phyloP scores from a whole-genome alignment of 2,888 invertebrate genomes.

The Onchidella celtica region DNA sequence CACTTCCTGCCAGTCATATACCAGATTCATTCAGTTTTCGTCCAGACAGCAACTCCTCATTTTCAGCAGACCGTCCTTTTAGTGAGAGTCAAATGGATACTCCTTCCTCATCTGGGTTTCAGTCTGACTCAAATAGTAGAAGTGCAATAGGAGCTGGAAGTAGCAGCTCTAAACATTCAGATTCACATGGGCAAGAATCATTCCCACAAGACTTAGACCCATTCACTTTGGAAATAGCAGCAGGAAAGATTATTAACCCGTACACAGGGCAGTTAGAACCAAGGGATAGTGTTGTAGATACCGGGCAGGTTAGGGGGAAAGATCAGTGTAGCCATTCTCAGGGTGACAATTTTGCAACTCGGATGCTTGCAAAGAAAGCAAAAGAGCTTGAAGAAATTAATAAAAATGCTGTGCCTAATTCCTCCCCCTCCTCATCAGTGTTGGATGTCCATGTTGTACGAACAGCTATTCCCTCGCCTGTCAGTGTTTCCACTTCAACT shows the following conservation, averaged over 20 bases:
- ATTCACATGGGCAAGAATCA: constrained; percentile 34
- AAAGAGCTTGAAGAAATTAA: constrained; percentile 26
- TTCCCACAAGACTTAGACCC: constrained; percentile 45
- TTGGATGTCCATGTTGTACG: constrained; percentile 41
- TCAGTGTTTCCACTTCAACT: constrained; percentile 43
- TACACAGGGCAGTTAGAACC: constrained; percentile 75
- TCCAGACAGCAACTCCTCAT: constrained; percentile 37
- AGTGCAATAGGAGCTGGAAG: constrained; percentile 41
- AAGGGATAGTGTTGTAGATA: constrained; percentile 67
- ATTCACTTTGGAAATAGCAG: constrained; percentile 60
- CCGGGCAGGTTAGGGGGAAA: constrained; percentile 57
- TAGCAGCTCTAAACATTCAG: constrained; percentile 30
- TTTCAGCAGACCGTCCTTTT: constrained; percentile 42
- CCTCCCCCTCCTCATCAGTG: constrained; percentile 19
- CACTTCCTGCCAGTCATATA: constrained; percentile 9
- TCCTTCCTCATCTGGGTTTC: constrained; percentile 15
- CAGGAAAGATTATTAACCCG: constrained; percentile 74
- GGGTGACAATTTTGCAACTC: constrained; percentile 31
- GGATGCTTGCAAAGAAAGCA: constrained; percentile 38
- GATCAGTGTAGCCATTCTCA: constrained; percentile 30
- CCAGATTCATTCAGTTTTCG: constrained; percentile 34
- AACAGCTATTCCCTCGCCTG: constrained; percentile 1
- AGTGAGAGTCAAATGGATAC: constrained; percentile 16
- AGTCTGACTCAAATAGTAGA: constrained; percentile 28
- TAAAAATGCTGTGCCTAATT: constrained; percentile 46